phyloP scores from a whole-genome alignment of 2,888 invertebrate species.

The Gisinianus flammeolus region DNA sequence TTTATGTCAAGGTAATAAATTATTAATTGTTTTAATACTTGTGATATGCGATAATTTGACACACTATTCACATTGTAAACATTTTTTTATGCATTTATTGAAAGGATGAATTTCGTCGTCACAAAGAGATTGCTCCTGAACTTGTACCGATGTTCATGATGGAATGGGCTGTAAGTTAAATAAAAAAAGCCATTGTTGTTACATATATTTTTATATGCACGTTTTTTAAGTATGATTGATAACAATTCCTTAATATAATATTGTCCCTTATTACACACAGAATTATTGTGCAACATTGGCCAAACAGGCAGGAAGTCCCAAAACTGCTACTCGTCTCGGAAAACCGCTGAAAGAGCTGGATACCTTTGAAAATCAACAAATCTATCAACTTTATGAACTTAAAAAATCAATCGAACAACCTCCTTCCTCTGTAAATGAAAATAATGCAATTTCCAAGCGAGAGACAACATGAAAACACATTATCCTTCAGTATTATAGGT shows the following conservation, averaged over 20 bases:
- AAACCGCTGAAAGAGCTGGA: constrained; percentile 70
- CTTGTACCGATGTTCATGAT: constrained; percentile 79
- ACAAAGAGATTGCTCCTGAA: constrained; percentile 73
- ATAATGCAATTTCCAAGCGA: not conserved
- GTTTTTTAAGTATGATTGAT: not conserved
- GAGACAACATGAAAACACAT: too few species aligned
- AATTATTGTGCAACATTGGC: constrained; percentile 77
- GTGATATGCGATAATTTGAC: too few species aligned
- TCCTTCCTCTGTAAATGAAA: not conserved
- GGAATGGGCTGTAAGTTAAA: constrained; percentile 88
- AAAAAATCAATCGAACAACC: constrained; percentile 70
- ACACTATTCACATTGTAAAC: too few species aligned
- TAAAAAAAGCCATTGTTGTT: too few species aligned
- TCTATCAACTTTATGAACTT: constrained; percentile 83
- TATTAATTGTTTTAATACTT: constrained; percentile 1
- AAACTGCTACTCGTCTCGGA: constrained; percentile 69
- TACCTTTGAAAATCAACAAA: constrained; percentile 78
- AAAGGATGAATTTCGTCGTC: constrained; percentile 82
- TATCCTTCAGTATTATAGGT: too few species aligned
- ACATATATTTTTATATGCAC: too few species aligned
- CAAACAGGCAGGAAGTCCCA: constrained; percentile 73
- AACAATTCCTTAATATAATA: not conserved
- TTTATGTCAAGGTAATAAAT: not conserved
- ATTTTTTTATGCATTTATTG: constrained; percentile 77
- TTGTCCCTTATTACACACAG: constrained; percentile 64